phyloP scores from a whole-genome alignment of 2,113 vertebrate species.

The Barnardius zonarius region DNA sequence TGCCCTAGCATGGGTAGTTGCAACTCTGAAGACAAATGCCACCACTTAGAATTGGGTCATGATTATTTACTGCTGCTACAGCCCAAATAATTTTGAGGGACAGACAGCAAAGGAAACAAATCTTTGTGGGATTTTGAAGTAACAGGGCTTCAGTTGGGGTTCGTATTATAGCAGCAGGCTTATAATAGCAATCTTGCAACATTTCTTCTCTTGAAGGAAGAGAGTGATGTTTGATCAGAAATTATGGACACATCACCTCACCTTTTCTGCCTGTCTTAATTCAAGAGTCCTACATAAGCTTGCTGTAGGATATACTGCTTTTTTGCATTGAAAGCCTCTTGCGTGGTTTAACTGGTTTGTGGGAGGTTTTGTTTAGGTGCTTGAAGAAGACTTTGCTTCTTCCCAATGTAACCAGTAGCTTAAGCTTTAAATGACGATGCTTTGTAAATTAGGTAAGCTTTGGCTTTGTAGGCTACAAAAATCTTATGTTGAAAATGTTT shows the following conservation, averaged over 20 bases:
- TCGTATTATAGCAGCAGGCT: not conserved
- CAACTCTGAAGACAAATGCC: not conserved
- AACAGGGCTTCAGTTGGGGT: not conserved
- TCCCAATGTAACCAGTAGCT: not conserved
- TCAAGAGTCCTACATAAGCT: not conserved
- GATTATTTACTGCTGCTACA: not conserved
- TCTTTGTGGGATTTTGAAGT: not conserved
- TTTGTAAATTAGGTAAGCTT: not conserved
- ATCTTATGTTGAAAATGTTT: not conserved
- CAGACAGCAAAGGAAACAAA: not conserved
- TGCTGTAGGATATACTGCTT: not conserved
- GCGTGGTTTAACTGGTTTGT: not conserved
- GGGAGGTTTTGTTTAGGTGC: not conserved
- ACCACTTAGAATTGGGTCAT: not conserved
- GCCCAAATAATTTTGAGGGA: not conserved
- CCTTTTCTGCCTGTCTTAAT: not conserved
- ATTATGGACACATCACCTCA: not conserved
- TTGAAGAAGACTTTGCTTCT: not conserved
- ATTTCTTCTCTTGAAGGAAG: not conserved
- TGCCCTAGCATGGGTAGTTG: not conserved
- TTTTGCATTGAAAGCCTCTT: not conserved
- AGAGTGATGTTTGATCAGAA: not conserved
- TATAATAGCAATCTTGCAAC: not conserved
- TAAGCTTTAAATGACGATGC: not conserved
- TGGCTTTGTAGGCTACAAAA: not conserved